phyloP scores from a whole-genome alignment of 2,797 vertebrate species.

The Steatocranus sp. region DNA sequence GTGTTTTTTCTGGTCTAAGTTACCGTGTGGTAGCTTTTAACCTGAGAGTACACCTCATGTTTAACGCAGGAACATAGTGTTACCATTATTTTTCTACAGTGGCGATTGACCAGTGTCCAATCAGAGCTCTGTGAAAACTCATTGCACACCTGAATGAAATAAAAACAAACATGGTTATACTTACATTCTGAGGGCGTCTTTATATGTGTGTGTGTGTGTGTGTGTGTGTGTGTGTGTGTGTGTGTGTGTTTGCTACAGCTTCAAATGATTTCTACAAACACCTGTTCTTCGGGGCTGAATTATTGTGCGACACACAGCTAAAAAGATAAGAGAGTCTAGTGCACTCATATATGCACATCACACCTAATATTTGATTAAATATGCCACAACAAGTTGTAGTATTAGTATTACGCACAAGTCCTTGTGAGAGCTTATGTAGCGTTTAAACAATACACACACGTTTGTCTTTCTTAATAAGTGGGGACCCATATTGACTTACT shows the following conservation, averaged over 20 bases:
- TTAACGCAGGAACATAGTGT: not conserved
- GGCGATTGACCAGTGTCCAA: not conserved
- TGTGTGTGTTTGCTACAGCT: not conserved
- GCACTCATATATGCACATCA: rapidly evolving
- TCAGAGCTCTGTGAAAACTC: not conserved
- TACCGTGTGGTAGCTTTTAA: not conserved
- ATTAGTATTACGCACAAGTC: not conserved
- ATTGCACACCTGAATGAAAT: not conserved
- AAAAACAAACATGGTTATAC: not conserved
- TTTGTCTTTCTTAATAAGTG: not conserved
- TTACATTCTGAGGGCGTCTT: not conserved
- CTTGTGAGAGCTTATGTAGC: not conserved
- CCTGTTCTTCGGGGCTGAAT: not conserved
- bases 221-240: not conserved
- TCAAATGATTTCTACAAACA: not conserved
- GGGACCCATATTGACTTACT: not conserved
- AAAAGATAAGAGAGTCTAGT: not conserved
- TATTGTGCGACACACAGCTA: not conserved
- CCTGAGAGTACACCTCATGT: rapidly evolving
- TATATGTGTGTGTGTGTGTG: not conserved
- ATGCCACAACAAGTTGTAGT: not conserved
- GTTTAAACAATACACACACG: not conserved
- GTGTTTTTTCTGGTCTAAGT: not conserved
- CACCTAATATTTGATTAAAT: not conserved
- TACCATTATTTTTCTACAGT: not conserved